Conservation (phyloP, 2,113 vertebrate species). For the Eidolon helvum region DNA sequence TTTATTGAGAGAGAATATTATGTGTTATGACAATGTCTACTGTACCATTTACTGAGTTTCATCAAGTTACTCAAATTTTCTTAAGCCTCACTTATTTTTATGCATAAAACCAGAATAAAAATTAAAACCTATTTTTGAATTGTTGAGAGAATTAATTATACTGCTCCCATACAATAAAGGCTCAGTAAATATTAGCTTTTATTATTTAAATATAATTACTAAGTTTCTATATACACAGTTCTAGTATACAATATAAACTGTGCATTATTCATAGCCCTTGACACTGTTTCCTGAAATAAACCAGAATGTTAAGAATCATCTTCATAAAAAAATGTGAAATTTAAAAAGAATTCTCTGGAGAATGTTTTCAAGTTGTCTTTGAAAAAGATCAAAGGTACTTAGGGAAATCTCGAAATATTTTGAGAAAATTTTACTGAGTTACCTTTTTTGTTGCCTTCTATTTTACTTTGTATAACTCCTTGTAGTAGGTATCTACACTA, state of each 20-base stretch:
- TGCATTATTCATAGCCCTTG: background rate
- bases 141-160: background rate
- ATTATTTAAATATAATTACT: background rate
- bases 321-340: background rate
- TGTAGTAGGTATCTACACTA: background rate
- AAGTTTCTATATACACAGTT: background rate
- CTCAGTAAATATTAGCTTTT: background rate
- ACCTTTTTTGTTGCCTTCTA: background rate
- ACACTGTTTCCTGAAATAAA: background rate
- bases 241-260: background rate
- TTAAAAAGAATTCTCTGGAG: background rate
- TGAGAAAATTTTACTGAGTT: background rate
- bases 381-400: background rate
- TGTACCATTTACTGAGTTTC: background rate
- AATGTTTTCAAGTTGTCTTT: background rate
- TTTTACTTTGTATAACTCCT: background rate
- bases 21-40: background rate
- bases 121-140: background rate
- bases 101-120: background rate
- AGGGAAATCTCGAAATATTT: background rate
- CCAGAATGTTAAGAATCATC: background rate
- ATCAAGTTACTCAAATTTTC: background rate
- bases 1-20: background rate
- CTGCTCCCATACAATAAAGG: background rate
- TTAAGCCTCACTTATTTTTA: background rate